Percentiles rank a stretch among this genome's conserved stretches.
Evolutionary conservation across 2,797 vertebrate species (phyloP).

Genomic region (Poecilia velifera): DNA sequence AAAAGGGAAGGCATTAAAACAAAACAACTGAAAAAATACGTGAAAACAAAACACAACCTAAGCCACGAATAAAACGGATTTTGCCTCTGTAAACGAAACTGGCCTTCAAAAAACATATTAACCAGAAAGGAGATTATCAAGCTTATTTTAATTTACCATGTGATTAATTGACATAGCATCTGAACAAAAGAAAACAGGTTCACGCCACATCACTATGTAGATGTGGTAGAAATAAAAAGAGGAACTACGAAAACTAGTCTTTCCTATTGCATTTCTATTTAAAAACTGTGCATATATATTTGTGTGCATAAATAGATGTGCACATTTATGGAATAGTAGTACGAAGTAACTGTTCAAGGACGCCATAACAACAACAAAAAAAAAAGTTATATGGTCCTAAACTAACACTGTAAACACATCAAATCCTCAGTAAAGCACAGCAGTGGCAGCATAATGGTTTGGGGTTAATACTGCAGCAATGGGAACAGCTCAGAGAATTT

Average conservation of each 20-base stretch:
- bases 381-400: neutral
- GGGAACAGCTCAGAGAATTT: neutral
- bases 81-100: no score
- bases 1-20: no score
- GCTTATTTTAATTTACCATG: no score
- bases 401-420: neutral
- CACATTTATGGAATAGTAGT: no score
- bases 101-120: no score
- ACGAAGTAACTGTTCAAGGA: neutral
- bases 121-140: no score
- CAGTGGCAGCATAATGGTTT: neutral
- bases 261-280: neutral
- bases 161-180: neutral
- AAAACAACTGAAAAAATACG: no score
- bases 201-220: neutral
- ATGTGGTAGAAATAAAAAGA: neutral
- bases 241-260: neutral
- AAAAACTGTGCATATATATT: no score
- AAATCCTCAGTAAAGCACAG: neutral
- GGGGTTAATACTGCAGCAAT: neutral
- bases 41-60: no score
- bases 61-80: no score
- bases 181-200: neutral
- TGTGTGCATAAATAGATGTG: no score
- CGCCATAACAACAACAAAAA: neutral